A percentile compares a stretch with the other conserved stretches of the same genome.
Conservation (phyloP, 2,113 vertebrate genomes). For the Perca fluviatilis region DNA sequence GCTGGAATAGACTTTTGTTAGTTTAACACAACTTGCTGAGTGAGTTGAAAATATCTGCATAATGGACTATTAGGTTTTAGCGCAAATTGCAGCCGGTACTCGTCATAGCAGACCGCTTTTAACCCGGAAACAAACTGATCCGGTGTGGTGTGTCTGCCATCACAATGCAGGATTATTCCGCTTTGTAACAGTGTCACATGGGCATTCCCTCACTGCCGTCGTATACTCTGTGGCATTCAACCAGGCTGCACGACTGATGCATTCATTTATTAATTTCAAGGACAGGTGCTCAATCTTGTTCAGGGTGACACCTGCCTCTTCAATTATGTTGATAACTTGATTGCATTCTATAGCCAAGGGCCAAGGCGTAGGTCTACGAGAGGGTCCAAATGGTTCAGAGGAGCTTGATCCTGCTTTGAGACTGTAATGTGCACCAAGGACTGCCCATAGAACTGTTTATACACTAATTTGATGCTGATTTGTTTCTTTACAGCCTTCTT, state of each 20-base stretch:
- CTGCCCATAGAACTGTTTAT: conserved; percentile 23
- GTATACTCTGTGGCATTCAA: not conserved
- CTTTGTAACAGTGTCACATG: conserved; percentile 57
- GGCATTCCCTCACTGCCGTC: conserved; percentile 11
- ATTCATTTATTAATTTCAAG: conserved; percentile 68
- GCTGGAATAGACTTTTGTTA: not conserved
- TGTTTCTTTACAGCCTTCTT: conserved; percentile 17
- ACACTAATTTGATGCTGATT: not conserved
- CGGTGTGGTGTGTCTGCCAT: conserved; percentile 46
- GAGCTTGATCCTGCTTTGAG: conserved; percentile 16
- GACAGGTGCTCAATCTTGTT: conserved; percentile 70
- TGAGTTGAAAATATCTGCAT: not conserved
- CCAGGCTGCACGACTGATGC: conserved; percentile 45
- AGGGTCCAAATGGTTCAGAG: conserved; percentile 27
- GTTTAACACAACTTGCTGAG: not conserved
- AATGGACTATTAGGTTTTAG: not conserved
- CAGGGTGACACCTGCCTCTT: conserved; percentile 58
- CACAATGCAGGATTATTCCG: conserved; percentile 65
- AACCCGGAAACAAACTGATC: conserved; percentile 64
- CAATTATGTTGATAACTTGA: conserved; percentile 68
- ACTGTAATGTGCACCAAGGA: conserved; percentile 24
- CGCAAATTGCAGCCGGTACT: not conserved
- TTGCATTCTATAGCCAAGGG: conserved; percentile 43
- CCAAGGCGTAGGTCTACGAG: conserved; percentile 6
- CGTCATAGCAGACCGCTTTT: not conserved